Evolutionary conservation across 2,113 vertebrate genomes (phyloP).

Genomic region (Semnornis frantzii): DNA sequence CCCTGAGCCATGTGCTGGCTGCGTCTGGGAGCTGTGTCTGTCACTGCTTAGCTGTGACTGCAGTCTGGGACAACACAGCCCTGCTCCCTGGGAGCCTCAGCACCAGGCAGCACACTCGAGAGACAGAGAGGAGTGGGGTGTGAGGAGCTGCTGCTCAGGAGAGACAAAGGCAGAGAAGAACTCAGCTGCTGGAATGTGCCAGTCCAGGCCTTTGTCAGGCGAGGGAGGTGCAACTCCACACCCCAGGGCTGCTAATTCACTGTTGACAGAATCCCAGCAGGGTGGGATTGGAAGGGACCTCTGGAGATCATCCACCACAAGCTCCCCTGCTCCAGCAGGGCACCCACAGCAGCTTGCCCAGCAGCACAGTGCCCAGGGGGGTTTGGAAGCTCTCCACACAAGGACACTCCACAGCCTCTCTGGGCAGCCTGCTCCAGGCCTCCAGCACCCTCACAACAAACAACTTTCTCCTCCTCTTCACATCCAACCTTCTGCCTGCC

Average conservation of each 20-base stretch:
- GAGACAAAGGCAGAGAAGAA: background rate
- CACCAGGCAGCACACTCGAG: background rate
- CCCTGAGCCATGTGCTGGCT: conserved; percentile 28
- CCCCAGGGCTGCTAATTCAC: background rate
- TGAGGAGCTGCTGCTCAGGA: background rate
- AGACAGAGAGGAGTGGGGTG: background rate
- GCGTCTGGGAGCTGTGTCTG: background rate
- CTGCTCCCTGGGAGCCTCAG: conserved; percentile 10
- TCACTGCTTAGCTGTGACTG: conserved; percentile 19
- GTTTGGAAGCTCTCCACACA: too few relatives aligned
- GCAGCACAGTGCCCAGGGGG: too few relatives aligned
- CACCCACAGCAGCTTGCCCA: too few relatives aligned
- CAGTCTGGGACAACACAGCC: conserved; percentile 19
- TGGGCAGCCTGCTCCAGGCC: too few relatives aligned
- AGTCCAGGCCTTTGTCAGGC: background rate
- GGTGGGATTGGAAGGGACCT: background rate
- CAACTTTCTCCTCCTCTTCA: too few relatives aligned
- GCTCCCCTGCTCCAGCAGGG: background rate
- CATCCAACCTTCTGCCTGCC: too few relatives aligned
- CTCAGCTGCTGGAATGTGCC: background rate
- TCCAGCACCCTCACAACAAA: too few relatives aligned
- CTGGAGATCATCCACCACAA: background rate
- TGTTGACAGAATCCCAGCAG: background rate
- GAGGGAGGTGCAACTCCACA: background rate
- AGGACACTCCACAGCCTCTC: too few relatives aligned